phyloP scores from a whole-genome alignment of 2,888 invertebrate genomes.

The Asteroscopus sphinx region DNA sequence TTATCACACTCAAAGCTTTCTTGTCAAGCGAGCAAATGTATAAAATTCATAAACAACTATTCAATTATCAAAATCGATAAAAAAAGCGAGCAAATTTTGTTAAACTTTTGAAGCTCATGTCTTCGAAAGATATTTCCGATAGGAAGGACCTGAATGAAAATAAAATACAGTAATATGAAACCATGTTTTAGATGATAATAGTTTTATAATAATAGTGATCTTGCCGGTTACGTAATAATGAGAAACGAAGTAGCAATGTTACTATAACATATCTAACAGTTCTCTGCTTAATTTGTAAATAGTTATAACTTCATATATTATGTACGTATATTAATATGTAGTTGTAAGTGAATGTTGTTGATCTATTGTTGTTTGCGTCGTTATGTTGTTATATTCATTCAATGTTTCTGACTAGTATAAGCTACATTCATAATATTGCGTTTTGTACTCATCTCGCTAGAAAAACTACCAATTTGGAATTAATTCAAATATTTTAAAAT shows the following conservation, averaged over 20 bases:
- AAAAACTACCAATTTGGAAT: background rate
- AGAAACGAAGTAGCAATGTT: background rate
- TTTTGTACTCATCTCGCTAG: background rate
- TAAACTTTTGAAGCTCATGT: no score
- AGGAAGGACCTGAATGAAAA: background rate
- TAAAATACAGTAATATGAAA: background rate
- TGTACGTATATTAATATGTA: constrained; percentile 12
- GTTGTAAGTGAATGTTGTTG: constrained; percentile 19
- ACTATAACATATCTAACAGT: constrained; percentile 1
- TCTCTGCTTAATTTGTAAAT: constrained; percentile 17
- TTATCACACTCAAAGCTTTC: no score
- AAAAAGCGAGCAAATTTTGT: no score
- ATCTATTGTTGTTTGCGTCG: constrained; percentile 27
- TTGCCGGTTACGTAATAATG: constrained; percentile 25
- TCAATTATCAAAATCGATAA: no score
- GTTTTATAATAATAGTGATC: constrained; percentile 14
- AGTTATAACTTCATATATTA: background rate
- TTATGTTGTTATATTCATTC: constrained; percentile 29
- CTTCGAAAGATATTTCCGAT: background rate
- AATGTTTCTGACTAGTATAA: background rate
- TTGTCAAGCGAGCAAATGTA: no score
- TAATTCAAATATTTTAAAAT: background rate
- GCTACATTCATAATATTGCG: background rate
- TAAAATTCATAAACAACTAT: no score
- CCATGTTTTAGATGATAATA: constrained; percentile 13